Percentiles rank a stretch among this genome's conserved stretches.
These are phyloP conservation scores for Cavia aperea DNA, from an alignment of 2,113 vertebrate genomes.

Conservation along the genomic window DNA sequence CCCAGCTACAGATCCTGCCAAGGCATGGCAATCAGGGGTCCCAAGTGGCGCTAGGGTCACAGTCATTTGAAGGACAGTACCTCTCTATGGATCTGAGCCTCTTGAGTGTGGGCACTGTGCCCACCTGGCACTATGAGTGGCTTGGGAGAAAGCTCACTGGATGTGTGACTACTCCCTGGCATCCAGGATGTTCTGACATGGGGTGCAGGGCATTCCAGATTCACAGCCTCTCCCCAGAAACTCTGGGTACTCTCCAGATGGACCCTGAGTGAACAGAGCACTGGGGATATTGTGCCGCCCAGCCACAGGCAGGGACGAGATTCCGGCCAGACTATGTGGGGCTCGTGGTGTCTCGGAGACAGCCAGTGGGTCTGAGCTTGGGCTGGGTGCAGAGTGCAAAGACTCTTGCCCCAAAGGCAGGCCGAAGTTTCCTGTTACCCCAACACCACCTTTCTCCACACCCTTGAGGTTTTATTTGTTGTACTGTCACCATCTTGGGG, in stretches of 20 bases:
- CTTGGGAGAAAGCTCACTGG: not conserved
- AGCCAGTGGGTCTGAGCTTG: not conserved
- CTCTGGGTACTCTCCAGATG: not conserved
- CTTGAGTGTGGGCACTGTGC: too few relatives aligned
- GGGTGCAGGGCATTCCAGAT: not conserved
- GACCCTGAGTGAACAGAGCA: not conserved
- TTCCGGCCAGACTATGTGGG: not conserved
- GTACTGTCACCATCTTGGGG: not conserved
- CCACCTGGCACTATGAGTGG: too few relatives aligned
- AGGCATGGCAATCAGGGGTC: not conserved
- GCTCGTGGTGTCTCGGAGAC: not conserved
- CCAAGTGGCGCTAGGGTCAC: accelerated
- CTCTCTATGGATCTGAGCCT: not conserved
- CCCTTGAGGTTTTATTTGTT: accelerated
- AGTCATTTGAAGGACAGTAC: not conserved
- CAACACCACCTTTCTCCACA: accelerated
- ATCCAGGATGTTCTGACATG: not conserved
- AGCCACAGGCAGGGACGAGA: accelerated
- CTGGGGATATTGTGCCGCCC: too few relatives aligned
- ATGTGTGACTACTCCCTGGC: not conserved
- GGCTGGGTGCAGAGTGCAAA: not conserved
- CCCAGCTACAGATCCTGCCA: not conserved
- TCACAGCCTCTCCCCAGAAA: not conserved
- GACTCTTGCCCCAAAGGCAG: not conserved
- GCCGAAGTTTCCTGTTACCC: too few relatives aligned